phyloP scores from a whole-genome alignment of 2,888 invertebrate species.

The Stenodera caucasica region DNA sequence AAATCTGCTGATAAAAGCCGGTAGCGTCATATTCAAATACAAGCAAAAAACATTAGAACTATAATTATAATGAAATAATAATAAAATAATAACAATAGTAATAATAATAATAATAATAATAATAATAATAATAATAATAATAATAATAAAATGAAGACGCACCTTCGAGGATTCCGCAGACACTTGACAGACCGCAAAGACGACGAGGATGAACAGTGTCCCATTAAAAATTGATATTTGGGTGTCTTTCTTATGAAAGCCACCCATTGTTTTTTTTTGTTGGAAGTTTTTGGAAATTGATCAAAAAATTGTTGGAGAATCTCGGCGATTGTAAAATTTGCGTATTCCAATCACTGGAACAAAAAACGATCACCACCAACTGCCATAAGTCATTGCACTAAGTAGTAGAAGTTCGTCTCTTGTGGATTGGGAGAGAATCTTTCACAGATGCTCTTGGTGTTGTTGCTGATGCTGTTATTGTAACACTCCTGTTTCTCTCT shows the following conservation, averaged over 20 bases:
- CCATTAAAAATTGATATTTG: conserved; percentile 34
- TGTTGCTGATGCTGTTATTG: not conserved
- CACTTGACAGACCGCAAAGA: conserved; percentile 30
- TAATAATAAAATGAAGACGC: no score
- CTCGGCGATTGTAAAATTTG: no score
- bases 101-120: not conserved
- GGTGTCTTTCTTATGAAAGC: conserved; percentile 29
- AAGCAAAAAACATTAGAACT: no score
- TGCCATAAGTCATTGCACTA: conserved; percentile 27
- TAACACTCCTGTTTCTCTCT: conserved; percentile 1
- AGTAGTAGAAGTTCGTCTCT: conserved; percentile 9
- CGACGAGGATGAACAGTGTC: conserved; percentile 28
- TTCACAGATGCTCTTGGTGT: not conserved
- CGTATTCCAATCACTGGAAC: conserved; percentile 2
- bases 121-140: no score
- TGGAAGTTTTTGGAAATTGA: no score
- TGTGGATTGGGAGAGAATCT: conserved; percentile 8
- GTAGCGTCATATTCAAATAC: not conserved
- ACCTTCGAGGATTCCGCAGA: conserved; percentile 34
- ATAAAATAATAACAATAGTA: not conserved
- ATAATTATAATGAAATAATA: no score
- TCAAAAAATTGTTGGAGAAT: no score
- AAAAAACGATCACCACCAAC: conserved; percentile 22
- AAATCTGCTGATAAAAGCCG: not conserved
- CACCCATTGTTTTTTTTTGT: conserved; percentile 29